phyloP scores from a whole-genome alignment of 1,140 invertebrate genomes.

The Drosophila albomicans region DNA sequence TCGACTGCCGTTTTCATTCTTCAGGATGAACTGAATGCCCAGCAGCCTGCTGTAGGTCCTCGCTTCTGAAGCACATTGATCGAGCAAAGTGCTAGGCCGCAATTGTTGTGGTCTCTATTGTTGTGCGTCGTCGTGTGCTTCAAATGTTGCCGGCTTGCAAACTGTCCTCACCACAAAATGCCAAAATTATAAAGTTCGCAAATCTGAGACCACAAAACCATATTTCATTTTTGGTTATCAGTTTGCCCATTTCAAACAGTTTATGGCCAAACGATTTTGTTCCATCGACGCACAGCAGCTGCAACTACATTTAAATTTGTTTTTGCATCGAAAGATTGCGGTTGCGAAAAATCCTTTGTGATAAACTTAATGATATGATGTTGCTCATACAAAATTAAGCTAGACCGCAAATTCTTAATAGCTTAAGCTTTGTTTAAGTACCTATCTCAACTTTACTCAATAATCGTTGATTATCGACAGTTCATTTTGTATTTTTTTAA shows the following conservation, averaged over 20 bases:
- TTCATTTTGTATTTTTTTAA: no score
- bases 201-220: conserved; percentile 55
- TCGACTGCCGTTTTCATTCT: background rate
- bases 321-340: conserved; percentile 8
- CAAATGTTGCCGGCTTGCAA: conserved; percentile 34
- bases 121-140: conserved; percentile 32
- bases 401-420: background rate
- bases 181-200: conserved; percentile 57
- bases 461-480: no score
- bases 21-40: background rate
- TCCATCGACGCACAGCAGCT: background rate
- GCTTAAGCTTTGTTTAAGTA: background rate
- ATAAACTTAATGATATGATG: conserved; percentile 7
- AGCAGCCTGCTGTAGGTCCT: background rate
- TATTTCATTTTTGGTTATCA: conserved; percentile 43
- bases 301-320: background rate
- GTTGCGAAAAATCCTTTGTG: background rate
- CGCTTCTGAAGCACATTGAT: conserved; percentile 25
- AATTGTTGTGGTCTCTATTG: conserved; percentile 58
- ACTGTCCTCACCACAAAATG: conserved; percentile 38
- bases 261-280: conserved; percentile 27
- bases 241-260: conserved; percentile 24
- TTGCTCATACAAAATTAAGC: background rate
- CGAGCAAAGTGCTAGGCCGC: conserved; percentile 49
- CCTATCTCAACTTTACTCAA: no score